Evolutionary conservation across 2,113 vertebrate genomes (phyloP).

Genomic region (Ceratotherium simum): DNA sequence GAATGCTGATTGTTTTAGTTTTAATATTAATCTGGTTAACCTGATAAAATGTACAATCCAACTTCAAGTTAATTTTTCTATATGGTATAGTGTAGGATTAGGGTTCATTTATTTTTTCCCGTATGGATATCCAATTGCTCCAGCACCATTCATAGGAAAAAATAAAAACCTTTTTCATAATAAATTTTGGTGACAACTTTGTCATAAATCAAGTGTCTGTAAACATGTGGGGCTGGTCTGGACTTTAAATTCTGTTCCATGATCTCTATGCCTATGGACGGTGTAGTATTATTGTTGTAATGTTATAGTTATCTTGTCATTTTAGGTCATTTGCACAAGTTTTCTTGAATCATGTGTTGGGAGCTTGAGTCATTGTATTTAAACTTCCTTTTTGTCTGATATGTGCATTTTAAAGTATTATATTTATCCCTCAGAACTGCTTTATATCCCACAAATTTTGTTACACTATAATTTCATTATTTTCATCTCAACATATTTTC

Average conservation of each 20-base stretch:
- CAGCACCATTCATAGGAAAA: not conserved
- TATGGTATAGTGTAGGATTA: not conserved
- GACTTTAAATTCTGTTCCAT: not conserved
- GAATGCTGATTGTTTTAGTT: not conserved
- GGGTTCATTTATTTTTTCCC: not conserved
- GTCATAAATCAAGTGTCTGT: not conserved
- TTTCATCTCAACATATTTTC: not conserved
- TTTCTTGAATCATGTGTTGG: not conserved
- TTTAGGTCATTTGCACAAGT: not conserved
- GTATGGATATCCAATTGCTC: not conserved
- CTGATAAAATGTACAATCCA: not conserved
- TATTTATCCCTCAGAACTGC: not conserved
- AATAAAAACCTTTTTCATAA: not conserved
- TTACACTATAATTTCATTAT: not conserved
- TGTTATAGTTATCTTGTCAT: not conserved
- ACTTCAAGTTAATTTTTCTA: not conserved
- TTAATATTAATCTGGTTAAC: not conserved
- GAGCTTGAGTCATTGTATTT: not conserved
- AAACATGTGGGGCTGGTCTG: not conserved
- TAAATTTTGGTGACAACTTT: not conserved
- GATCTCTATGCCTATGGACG: not conserved
- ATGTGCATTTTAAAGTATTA: not conserved
- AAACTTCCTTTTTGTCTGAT: not conserved
- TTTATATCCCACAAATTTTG: not conserved
- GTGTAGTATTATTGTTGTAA: not conserved